Percentiles rank a stretch among this genome's conserved stretches.
phyloP scores from a whole-genome alignment of 2,113 vertebrate genomes.

The Brienomyrus brachyistius region DNA sequence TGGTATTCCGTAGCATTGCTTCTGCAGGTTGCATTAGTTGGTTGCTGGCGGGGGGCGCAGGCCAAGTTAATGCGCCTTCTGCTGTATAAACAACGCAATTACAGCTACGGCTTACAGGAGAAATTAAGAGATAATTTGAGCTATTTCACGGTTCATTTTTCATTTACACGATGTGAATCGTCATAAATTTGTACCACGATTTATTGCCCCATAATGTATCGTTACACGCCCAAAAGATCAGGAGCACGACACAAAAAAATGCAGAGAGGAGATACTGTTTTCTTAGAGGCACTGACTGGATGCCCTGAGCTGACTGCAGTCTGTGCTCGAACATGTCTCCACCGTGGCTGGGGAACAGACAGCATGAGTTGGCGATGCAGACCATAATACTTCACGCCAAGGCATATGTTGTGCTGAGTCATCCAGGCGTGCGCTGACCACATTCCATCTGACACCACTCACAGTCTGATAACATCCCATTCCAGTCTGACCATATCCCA shows the following conservation, averaged over 20 bases:
- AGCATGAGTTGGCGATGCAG: neutral
- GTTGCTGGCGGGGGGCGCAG: neutral
- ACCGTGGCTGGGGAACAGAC: neutral
- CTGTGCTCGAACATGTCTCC: neutral
- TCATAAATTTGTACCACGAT: neutral
- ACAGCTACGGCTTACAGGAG: neutral
- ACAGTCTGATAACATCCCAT: neutral
- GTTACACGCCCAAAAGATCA: neutral
- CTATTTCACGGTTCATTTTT: neutral
- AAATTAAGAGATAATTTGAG: neutral
- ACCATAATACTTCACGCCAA: neutral
- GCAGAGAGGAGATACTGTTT: neutral
- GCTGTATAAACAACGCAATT: neutral
- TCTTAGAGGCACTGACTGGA: neutral
- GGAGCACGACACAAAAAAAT: neutral
- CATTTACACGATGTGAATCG: neutral
- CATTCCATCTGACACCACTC: neutral
- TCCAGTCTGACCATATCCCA: neutral
- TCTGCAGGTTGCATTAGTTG: neutral
- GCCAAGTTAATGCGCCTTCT: neutral
- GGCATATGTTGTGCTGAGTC: slow-evolving; percentile 17
- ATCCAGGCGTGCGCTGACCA: neutral
- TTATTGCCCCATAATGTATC: neutral
- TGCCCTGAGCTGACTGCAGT: neutral
- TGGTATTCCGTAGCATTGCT: neutral